These are phyloP conservation scores for Trichogramma pretiosum DNA, from an alignment of 1,140 invertebrate genomes.

Conservation along the genomic window DNA sequence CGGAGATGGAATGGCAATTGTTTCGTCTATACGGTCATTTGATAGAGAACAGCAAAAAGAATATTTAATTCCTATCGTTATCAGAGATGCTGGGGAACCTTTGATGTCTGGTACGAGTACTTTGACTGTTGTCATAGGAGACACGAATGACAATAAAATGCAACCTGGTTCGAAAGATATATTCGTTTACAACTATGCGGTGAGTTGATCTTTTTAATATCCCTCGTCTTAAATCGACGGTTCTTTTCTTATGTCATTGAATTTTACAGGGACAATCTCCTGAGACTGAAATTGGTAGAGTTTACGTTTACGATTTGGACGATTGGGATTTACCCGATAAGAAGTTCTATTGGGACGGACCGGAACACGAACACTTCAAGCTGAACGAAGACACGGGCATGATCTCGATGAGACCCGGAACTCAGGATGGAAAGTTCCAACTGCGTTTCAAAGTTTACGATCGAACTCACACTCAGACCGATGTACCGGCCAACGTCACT, in stretches of 20 bases:
- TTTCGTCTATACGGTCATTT: conserved; percentile 81
- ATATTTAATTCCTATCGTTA: conserved; percentile 88
- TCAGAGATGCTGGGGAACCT: conserved; percentile 80
- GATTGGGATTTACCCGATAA: conserved; percentile 97
- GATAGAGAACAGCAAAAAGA: conserved; percentile 93
- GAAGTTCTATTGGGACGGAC: conserved; percentile 85
- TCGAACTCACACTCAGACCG: conserved; percentile 83
- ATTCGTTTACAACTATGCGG: conserved; percentile 90
- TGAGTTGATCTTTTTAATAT: conserved; percentile 28
- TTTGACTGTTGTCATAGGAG: conserved; percentile 89
- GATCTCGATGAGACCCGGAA: conserved; percentile 89
- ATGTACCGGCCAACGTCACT: conserved; percentile 85
- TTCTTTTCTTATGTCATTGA: conserved; percentile 5
- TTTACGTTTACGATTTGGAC: conserved; percentile 93
- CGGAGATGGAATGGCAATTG: conserved; percentile 90
- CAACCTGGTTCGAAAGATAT: conserved; percentile 92
- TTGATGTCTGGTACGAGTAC: conserved; percentile 92
- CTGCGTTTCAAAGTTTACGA: conserved; percentile 90
- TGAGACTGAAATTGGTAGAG: conserved; percentile 86
- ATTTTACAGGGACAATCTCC: conserved; percentile 71
- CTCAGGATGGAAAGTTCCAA: conserved; percentile 75
- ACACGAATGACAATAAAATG: conserved; percentile 96
- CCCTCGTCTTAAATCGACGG: neutral
- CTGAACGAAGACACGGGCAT: conserved; percentile 86
- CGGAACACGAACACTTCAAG: conserved; percentile 75